Conservation (phyloP, 1,140 invertebrate genomes). For the Dolichoris vasculosae region DNA sequence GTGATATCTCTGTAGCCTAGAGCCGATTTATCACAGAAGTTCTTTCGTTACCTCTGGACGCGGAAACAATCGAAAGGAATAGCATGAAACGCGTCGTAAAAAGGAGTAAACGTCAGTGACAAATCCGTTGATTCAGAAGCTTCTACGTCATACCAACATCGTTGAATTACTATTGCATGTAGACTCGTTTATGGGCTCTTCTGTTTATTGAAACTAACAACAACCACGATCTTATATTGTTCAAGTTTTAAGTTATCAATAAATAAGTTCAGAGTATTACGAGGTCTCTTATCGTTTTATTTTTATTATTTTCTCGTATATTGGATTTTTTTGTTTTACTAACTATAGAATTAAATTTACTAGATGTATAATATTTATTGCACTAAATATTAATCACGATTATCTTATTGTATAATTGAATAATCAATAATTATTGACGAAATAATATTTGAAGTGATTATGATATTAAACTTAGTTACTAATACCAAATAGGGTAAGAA, state of each 20-base stretch:
- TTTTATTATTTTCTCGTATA: not conserved
- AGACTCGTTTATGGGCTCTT: not conserved
- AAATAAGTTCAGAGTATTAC: constrained; percentile 57
- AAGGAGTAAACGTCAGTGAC: constrained; percentile 33
- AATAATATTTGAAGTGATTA: not conserved
- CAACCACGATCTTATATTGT: constrained; percentile 21
- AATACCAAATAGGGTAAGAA: not conserved
- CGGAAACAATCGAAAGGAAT: constrained; percentile 46
- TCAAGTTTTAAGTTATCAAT: constrained; percentile 58
- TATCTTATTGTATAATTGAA: too few relatives aligned
- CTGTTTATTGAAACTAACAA: constrained; percentile 17
- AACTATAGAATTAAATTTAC: not conserved
- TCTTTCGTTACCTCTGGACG: constrained; percentile 32
- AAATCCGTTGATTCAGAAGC: constrained; percentile 31
- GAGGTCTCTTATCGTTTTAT: not conserved
- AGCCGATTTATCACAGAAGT: constrained; percentile 50
- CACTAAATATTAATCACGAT: too few relatives aligned
- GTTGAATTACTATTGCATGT: not conserved
- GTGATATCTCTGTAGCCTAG: constrained; percentile 28
- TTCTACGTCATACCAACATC: not conserved
- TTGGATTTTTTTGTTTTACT: not conserved
- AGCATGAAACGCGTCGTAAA: constrained; percentile 37
- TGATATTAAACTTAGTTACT: not conserved
- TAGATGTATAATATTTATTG: too few relatives aligned
- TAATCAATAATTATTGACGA: not conserved